Evolutionary conservation across 1,140 invertebrate species (phyloP), one percentile per base, ranked within the genome.

Genomic region (Saxidomus purpurata): DNA sequence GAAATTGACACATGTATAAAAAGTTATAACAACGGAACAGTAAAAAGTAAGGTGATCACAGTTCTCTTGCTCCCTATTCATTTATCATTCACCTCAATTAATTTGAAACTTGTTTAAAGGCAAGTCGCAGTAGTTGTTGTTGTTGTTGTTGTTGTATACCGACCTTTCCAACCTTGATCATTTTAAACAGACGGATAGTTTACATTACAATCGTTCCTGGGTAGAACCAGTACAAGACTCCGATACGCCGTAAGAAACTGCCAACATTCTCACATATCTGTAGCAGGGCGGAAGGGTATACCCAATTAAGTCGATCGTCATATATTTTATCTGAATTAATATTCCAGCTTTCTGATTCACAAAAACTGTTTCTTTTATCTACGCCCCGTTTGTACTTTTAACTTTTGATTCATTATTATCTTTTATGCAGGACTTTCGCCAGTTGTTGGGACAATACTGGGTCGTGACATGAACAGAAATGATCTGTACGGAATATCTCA

Each of bases 401-500:
- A 15, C 4, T 34, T 69, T 28, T 36, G 4, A 34, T 3, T 25
- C 25, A 25, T 40, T 76, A 19, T 40, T 76, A 31, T 38, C 38
- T 31, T 15, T 76, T 11, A 25, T 49, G 4, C 36, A 76, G 71
- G 38, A 28, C 34, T 76, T 8, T 22, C 71, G 71, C 71, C 71
- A 8, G 43, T 43, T 19, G n/a, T 79, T 1, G 43, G 76, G 6
- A 79, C 43, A 19, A 28, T 79, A 13, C 15, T 79, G 1, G 76
- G 40, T 15, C 1, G 25, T 2, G 43, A 79, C 8, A 31, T 2
- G 15, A 28, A 34, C 76, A 79, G n/a, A 13, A 36, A 36, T 47
- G 19, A 47, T 36, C 43, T 79, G 43, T 79, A 52, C 19, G 76
- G 76, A 55, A 79, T 79, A 2, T 79, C 76, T 11, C 40, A 55